A percentile compares a stretch with the other conserved stretches of the same genome.
Conservation (phyloP, 2,888 invertebrate genomes). For the Nomada lathburiana region DNA sequence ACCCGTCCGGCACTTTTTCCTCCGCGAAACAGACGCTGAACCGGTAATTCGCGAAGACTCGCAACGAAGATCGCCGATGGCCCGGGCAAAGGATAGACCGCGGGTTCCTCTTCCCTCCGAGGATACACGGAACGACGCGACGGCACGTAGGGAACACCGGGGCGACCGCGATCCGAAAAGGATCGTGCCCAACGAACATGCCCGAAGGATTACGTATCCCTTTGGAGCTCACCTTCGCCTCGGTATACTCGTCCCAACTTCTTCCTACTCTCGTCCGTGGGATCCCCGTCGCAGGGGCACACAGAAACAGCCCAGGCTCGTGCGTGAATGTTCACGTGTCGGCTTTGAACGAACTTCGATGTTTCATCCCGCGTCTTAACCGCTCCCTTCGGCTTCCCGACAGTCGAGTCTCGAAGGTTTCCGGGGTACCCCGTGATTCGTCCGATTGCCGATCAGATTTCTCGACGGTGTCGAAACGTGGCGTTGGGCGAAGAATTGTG, state of each 20-base stretch:
- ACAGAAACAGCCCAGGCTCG: slow-evolving; percentile 14
- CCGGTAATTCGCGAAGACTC: not conserved
- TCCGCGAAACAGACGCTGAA: not conserved
- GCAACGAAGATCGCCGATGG: too few relatives aligned
- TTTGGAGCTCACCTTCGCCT: slow-evolving; percentile 59
- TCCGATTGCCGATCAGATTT: not conserved
- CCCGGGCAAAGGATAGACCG: not conserved
- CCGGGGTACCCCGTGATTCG: slow-evolving; percentile 10
- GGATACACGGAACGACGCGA: slow-evolving; percentile 7
- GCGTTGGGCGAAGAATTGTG: not conserved
- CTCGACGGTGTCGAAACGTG: not conserved
- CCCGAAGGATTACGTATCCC: slow-evolving; percentile 80
- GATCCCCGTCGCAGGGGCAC: slow-evolving; percentile 24
- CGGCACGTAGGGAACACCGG: slow-evolving; percentile 34
- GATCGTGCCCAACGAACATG: slow-evolving; percentile 79
- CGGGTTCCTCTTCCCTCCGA: not conserved
- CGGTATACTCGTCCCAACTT: slow-evolving; percentile 61
- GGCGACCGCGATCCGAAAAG: slow-evolving; percentile 70
- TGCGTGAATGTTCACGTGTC: slow-evolving; percentile 52
- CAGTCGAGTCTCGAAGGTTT: slow-evolving; percentile 17
- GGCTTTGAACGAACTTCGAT: slow-evolving; percentile 11
- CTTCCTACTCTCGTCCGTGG: slow-evolving; percentile 39
- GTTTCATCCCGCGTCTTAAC: not conserved
- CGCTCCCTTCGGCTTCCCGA: slow-evolving; percentile 51
- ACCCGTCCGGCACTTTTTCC: too few relatives aligned